Percentiles rank a stretch among this genome's conserved stretches.
These are phyloP conservation scores for Acheta domesticus DNA, from an alignment of 2,888 invertebrate genomes.

Conservation along the genomic window DNA sequence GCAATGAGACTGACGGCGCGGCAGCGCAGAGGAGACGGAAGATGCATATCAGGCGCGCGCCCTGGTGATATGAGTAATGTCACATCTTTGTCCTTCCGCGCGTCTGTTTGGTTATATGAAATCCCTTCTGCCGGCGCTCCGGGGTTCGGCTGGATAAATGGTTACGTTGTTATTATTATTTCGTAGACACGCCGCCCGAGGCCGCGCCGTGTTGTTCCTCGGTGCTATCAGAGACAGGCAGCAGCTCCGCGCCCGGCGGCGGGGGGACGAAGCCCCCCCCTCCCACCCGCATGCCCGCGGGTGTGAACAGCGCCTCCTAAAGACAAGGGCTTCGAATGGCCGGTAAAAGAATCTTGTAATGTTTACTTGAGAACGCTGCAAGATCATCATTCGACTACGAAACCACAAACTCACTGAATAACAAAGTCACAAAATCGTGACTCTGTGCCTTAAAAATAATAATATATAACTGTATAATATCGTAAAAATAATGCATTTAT, in stretches of 20 bases:
- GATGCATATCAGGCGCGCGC: not conserved
- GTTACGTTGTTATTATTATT: slow-evolving; percentile 9
- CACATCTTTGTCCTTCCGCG: slow-evolving; percentile 18
- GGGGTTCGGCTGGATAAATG: not conserved
- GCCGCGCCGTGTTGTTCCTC: not conserved
- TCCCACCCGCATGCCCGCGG: too few species aligned
- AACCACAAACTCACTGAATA: too few species aligned
- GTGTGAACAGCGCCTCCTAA: too few species aligned
- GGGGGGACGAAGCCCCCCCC: too few species aligned
- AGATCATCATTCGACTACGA: too few species aligned
- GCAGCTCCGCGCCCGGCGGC: not conserved
- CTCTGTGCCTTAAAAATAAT: too few species aligned
- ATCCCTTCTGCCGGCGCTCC: not conserved
- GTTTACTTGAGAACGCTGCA: too few species aligned
- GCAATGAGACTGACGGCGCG: slow-evolving; percentile 34
- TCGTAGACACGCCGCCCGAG: not conserved
- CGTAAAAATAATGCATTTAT: too few species aligned
- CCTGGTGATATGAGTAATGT: not conserved
- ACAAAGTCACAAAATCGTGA: too few species aligned
- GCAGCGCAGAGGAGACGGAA: not conserved
- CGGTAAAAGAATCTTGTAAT: too few species aligned
- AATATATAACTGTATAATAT: too few species aligned
- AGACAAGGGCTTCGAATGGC: too few species aligned
- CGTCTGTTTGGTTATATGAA: slow-evolving; percentile 18
- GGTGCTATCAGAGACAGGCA: not conserved